These are phyloP conservation scores for Sorex fumeus DNA, from an alignment of 2,113 vertebrate genomes.

Conservation along the genomic window DNA sequence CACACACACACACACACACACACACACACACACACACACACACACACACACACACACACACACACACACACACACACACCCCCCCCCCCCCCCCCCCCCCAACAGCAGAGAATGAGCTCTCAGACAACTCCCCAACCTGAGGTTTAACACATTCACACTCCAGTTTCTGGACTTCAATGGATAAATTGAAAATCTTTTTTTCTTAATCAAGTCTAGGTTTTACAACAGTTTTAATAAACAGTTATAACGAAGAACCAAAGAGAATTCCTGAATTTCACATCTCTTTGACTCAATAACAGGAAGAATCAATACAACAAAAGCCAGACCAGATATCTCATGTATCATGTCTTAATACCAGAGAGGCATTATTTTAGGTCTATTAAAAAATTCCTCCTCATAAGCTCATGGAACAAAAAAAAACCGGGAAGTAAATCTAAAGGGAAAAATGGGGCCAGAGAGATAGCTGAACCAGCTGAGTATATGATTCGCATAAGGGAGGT, in stretches of 20 bases:
- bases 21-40: no score
- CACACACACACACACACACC: no score
- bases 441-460: no score
- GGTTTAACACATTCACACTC: neutral
- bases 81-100: no score
- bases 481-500: no score
- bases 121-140: neutral
- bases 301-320: constrained; percentile 45
- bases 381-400: neutral
- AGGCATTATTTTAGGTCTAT: constrained; percentile 5
- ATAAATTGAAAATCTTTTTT: neutral
- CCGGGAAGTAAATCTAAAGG: neutral
- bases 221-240: neutral
- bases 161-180: neutral
- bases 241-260: neutral
- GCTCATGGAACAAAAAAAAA: neutral
- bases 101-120: neutral
- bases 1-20: no score
- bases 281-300: neutral
- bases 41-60: no score
- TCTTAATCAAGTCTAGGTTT: neutral
- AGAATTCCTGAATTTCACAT: constrained; percentile 13
- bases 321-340: neutral
- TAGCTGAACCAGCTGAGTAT: no score
- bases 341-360: constrained; percentile 27